phyloP scores from a whole-genome alignment of 2,888 invertebrate species.

The Agrypnus murinus region DNA sequence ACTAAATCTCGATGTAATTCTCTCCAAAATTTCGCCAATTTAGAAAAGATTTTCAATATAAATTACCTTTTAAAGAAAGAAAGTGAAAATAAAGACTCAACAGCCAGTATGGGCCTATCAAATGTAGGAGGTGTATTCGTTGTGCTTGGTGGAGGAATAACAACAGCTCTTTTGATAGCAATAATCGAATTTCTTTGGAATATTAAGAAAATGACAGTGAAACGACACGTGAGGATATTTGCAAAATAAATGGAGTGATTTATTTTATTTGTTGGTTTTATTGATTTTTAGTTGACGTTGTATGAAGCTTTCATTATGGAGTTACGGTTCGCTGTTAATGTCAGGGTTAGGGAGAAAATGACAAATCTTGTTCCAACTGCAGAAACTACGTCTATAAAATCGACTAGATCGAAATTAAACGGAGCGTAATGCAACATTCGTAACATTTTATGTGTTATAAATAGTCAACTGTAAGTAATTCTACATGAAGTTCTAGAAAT shows the following conservation, averaged over 20 bases:
- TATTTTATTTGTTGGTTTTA: slow-evolving; percentile 13
- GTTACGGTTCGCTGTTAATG: slow-evolving; percentile 81
- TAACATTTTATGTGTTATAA: too few relatives aligned
- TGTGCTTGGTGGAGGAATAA: slow-evolving; percentile 84
- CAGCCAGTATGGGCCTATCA: slow-evolving; percentile 82
- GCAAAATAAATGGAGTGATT: slow-evolving; percentile 25
- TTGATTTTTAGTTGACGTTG: slow-evolving; percentile 77
- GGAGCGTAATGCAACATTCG: too few relatives aligned
- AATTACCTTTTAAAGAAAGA: slow-evolving; percentile 49
- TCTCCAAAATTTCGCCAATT: neutral
- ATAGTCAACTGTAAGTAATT: too few relatives aligned
- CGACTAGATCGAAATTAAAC: too few relatives aligned
- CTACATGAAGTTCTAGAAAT: too few relatives aligned
- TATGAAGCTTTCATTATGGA: slow-evolving; percentile 82
- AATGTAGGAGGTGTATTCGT: slow-evolving; percentile 96
- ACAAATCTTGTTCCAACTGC: slow-evolving; percentile 60
- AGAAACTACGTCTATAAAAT: slow-evolving; percentile 17
- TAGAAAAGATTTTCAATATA: neutral
- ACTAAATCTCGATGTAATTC: too few relatives aligned
- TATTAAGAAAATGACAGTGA: slow-evolving; percentile 83
- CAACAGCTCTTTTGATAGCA: slow-evolving; percentile 82
- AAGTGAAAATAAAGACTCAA: slow-evolving; percentile 63
- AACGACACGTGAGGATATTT: slow-evolving; percentile 79
- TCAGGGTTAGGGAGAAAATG: slow-evolving; percentile 84
- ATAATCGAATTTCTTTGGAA: slow-evolving; percentile 91